A percentile compares a stretch with the other conserved stretches of the same genome.
phyloP scores from a whole-genome alignment of 2,113 vertebrate species.

The Psephotus haematonotus region DNA sequence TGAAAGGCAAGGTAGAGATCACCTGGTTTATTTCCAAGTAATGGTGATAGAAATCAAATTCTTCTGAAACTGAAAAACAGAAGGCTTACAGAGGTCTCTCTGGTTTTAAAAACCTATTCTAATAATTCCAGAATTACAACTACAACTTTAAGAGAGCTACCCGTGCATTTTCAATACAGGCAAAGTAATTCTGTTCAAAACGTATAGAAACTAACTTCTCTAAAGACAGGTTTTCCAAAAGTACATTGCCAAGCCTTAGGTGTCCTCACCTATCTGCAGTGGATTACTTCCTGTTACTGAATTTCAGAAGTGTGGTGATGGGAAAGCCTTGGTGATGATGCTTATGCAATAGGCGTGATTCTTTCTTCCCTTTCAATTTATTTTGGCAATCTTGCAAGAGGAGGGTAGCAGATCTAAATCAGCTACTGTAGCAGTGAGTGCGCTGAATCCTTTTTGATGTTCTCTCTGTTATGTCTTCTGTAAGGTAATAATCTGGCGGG shows the following conservation, averaged over 20 bases:
- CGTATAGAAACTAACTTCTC: neutral
- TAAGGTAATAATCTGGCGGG: neutral
- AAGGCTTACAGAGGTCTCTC: neutral
- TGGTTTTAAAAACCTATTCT: neutral
- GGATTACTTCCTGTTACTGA: neutral
- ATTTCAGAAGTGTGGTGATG: neutral
- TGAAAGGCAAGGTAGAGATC: neutral
- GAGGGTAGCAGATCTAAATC: neutral
- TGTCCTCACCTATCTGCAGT: neutral
- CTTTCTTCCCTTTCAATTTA: neutral
- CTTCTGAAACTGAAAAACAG: neutral
- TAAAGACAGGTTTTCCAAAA: neutral
- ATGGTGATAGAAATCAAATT: neutral
- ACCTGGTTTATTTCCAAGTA: neutral
- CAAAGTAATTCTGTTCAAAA: neutral
- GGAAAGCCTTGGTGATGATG: neutral
- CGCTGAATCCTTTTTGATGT: neutral
- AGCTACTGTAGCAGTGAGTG: neutral
- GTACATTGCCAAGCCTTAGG: neutral
- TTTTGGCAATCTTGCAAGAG: slow-evolving; percentile 13
- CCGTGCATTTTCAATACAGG: neutral
- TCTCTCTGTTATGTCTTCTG: neutral
- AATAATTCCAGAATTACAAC: neutral
- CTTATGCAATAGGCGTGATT: neutral
- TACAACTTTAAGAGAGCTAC: neutral